Conservation (phyloP, 92 coral and sea anemone species). For the Epizoanthus illoricatus region DNA sequence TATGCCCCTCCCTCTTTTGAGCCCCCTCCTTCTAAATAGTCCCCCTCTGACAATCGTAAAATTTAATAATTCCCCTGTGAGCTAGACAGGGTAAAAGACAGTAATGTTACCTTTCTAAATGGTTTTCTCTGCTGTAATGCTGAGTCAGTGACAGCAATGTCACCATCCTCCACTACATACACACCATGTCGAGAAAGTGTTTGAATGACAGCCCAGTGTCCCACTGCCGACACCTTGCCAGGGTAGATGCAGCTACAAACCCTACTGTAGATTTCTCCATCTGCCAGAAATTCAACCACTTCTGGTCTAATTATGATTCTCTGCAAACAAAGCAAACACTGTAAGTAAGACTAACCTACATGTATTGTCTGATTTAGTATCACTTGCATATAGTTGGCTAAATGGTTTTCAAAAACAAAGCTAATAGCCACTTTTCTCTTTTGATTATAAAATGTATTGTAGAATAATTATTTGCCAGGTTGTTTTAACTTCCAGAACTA, state of each 20-base stretch:
- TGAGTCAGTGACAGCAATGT: slow-evolving; percentile 93
- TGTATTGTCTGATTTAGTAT: not conserved
- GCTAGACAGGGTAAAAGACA: not conserved
- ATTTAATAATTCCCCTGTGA: no score
- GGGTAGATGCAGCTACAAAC: slow-evolving; percentile 80
- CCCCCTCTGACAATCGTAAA: no score
- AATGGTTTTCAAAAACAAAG: no score
- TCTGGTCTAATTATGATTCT: slow-evolving; percentile 87
- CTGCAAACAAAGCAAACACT: slow-evolving; percentile 44
- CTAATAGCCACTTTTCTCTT: no score
- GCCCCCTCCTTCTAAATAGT: no score
- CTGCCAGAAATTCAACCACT: slow-evolving; percentile 78
- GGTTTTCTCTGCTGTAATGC: slow-evolving; percentile 86
- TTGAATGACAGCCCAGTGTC: slow-evolving; percentile 97
- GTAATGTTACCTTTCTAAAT: slow-evolving; percentile 74
- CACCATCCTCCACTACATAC: slow-evolving; percentile 94
- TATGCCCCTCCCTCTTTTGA: no score
- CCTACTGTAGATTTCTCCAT: slow-evolving; percentile 81
- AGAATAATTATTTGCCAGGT: no score
- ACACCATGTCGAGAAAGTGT: slow-evolving; percentile 86
- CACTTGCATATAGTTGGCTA: no score
- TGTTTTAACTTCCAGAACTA: no score
- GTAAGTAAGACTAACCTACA: not conserved
- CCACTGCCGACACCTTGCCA: slow-evolving; percentile 66
- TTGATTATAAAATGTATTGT: no score